Conservation (phyloP, 2,797 vertebrate species). For the Crotalus adamanteus region DNA sequence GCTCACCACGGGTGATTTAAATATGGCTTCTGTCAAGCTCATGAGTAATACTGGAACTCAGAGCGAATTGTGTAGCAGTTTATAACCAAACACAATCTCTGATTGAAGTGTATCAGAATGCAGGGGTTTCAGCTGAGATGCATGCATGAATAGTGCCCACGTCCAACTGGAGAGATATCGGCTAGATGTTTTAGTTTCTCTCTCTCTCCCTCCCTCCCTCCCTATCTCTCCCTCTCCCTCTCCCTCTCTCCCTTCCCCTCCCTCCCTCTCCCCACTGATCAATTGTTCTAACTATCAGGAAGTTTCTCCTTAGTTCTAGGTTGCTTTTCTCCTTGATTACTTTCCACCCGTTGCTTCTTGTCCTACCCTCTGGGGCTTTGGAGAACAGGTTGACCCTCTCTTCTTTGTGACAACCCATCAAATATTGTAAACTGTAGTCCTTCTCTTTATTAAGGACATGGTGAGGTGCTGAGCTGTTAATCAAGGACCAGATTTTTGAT, state of each 20-base stretch:
- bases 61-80: not conserved
- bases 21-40: not conserved
- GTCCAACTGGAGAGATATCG: not conserved
- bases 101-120: not conserved
- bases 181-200: not conserved
- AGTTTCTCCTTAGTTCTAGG: too few relatives aligned
- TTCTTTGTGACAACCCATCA: too few relatives aligned
- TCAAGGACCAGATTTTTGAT: not conserved
- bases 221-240: too few relatives aligned
- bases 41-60: not conserved
- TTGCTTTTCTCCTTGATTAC: too few relatives aligned
- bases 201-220: too few relatives aligned
- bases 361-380: too few relatives aligned
- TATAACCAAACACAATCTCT: not conserved
- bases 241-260: too few relatives aligned
- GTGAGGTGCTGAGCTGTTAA: not conserved
- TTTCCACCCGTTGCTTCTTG: too few relatives aligned
- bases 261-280: too few relatives aligned
- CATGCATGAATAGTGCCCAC: not conserved
- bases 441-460: not conserved
- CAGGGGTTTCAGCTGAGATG: not conserved
- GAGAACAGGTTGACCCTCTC: too few relatives aligned
- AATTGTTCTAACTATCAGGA: too few relatives aligned
- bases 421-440: not conserved
- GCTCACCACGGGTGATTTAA: constrained; percentile 9